These are phyloP conservation scores for Rhizomys pruinosus DNA, from an alignment of 2,113 vertebrate genomes.

Conservation along the genomic window DNA sequence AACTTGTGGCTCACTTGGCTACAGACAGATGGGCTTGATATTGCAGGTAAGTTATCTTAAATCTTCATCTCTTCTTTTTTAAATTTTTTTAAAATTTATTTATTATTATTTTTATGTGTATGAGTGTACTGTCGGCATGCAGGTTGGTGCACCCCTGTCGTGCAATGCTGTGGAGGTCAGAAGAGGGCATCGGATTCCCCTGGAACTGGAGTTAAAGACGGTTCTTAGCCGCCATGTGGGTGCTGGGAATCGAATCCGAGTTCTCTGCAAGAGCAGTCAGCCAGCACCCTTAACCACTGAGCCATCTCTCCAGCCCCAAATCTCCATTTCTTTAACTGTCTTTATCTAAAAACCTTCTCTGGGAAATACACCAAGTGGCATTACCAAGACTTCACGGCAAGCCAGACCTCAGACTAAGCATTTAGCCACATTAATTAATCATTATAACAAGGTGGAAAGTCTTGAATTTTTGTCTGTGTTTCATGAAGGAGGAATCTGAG, in stretches of 20 bases:
- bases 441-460: background rate
- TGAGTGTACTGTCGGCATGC: no score
- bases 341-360: background rate
- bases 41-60: background rate
- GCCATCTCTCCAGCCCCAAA: no score
- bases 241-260: no score
- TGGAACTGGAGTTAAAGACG: no score
- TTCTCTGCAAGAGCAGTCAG: no score
- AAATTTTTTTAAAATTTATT: no score
- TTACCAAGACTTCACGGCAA: accelerated
- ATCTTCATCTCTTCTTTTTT: background rate
- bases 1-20: background rate
- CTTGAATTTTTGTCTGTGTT: background rate
- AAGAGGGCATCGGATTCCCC: no score
- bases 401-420: background rate
- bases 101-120: no score
- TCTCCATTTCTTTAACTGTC: background rate
- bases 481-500: background rate
- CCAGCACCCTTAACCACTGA: no score
- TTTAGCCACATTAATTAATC: background rate
- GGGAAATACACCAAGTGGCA: background rate
- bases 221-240: no score
- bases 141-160: no score
- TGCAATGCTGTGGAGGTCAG: no score
- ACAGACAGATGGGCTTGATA: background rate